Base-by-base conservation (phyloP, 2,888 invertebrate species). In the Euzophera pinguis region DNA sequence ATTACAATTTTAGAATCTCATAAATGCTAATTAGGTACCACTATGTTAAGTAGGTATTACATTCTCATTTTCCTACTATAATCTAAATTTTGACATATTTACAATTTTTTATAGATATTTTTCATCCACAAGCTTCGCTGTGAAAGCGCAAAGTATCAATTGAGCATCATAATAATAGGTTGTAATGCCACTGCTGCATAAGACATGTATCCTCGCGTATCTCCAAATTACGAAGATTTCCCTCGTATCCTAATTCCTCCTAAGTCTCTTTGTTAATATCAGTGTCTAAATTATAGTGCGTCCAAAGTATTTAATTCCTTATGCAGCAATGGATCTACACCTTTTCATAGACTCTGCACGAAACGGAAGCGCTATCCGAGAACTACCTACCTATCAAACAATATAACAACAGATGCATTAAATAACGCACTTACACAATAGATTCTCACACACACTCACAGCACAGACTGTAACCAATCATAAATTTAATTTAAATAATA, bases 41-140 rank as follows among this genome's bases (percentile, higher is more conserved):
- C 78, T 80, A 84, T 77, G 65, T 77, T 77, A 81, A 78, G 75
- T 80, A 83, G 72, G 66, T 78, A 74, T 73, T 79, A 80, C 62
- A 71, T 79, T 79, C 64, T 74, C 65, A 64, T 74, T 75, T 85
- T 78, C 79, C 79, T 83, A 83, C 78, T 83, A 81, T 69, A 64
- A 69, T 75, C 77, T 85, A 83, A 87, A 88, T 87, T 88, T 86
- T 83, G 85, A 81, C 71, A 75, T 87, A 88, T 88, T 81, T 88
- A 89, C 85, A 86, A 71, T 69, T 66, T 67, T 65, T 71, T 72
- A 69, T 62, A 70, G 7, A 32, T 32, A 32, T 72, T 74, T 71
- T 69, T 69, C 70, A 75, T 79, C 71, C 85, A 84, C 82, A 78
- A 80, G 81, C 78, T 84, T 81, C 75, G 77, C 83, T 73, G 83